Base-by-base conservation (phyloP, 2,113 vertebrate genomes). In the Dipodomys merriami region DNA sequence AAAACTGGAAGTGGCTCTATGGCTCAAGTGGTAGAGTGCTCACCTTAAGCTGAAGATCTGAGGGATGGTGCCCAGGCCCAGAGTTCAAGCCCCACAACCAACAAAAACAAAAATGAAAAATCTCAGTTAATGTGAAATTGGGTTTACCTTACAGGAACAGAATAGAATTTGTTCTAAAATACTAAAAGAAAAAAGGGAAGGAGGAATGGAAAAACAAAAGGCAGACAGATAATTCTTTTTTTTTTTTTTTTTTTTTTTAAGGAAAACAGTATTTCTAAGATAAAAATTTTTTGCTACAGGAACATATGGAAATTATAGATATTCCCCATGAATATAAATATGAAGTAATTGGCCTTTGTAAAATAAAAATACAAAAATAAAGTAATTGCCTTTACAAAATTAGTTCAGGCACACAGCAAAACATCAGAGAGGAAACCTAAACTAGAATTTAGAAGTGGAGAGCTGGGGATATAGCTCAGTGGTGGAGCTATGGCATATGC, bases 281-380 rank as follows among this genome's bases (percentile, higher is more conserved):
- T 88, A 82, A 94, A 57, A 83, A 80, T 76, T 64, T 85, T 11
- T 85, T 77, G 60, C 57, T 20, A 67, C 44, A 79, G 60, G 22
- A 86, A 9, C 79, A 78, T 90, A n/a, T 73, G 69, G 64, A 92
- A 81, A 74, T 83, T 85, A 62, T 76, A 65, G 84, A 65, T 72
- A 78, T 90, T 88, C 68, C 27, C 12, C 6, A 60, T 74, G 57
- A 88, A 71, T 90, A 33, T 76, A 73, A 86, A 91, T 57, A 67
- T 39, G 27, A 93, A 88, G 7, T 30, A 73, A 62, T 93, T 79
- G 53, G 30, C 20, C 15, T 95, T 94, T 93, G 76, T 87, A 81
- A 87, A 95, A 35, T 29, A 83, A 90, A 8, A 83, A 18, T 67
- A n/a, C 13, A 64, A 44, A 94, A 94, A 53, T 39, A 84, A 91